These are phyloP conservation scores for Bursaphelenchus okinawaensis DNA, from an alignment of 2,888 invertebrate genomes.

Conservation along the genomic window DNA sequence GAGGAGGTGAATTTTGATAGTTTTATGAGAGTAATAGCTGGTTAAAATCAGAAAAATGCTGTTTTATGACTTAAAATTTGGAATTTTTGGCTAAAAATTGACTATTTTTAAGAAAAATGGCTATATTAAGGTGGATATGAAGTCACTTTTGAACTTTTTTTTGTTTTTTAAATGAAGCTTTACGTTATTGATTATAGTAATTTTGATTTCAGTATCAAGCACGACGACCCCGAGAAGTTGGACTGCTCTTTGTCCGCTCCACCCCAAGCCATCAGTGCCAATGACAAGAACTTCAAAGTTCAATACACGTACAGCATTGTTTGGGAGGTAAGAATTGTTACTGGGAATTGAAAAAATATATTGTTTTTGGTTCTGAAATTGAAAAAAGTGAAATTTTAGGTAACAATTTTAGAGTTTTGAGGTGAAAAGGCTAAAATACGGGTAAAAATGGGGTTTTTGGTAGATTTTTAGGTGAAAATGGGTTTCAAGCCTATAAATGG, in stretches of 20 bases:
- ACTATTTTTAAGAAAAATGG: too few relatives aligned
- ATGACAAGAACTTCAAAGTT: conserved; percentile 62
- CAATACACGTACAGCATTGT: conserved; percentile 80
- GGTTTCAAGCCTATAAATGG: too few relatives aligned
- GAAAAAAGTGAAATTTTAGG: too few relatives aligned
- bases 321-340: conserved; percentile 69
- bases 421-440: too few relatives aligned
- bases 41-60: too few relatives aligned
- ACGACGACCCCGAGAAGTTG: conserved; percentile 51
- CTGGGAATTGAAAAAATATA: too few relatives aligned
- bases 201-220: conserved; percentile 62
- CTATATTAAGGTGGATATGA: background rate
- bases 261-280: conserved; percentile 70
- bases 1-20: conserved; percentile 29
- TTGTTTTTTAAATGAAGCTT: background rate
- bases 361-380: too few relatives aligned
- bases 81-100: background rate
- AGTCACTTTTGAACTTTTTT: background rate
- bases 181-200: background rate
- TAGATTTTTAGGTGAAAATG: too few relatives aligned
- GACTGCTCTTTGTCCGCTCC: conserved; percentile 60
- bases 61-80: background rate
- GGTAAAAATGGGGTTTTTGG: too few relatives aligned
- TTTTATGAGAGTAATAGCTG: conserved; percentile 1
- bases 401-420: too few relatives aligned